Evolutionary conservation across 2,888 invertebrate species (phyloP).

Genomic region (Pollenia angustigena): DNA sequence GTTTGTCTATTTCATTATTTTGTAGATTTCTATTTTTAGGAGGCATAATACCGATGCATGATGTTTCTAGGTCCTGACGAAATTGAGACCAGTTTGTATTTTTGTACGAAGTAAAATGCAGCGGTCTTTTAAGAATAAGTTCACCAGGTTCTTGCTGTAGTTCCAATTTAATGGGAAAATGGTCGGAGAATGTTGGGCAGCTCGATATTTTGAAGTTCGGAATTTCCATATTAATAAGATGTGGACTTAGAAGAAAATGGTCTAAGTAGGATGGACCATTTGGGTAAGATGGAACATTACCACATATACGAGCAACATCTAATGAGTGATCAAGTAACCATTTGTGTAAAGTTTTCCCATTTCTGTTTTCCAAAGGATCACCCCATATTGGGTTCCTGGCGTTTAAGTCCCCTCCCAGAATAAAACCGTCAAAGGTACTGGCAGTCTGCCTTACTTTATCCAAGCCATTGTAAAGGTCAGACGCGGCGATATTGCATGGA

Average conservation of each 20-base stretch:
- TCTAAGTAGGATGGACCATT: background rate
- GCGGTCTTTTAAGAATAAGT: too few relatives aligned
- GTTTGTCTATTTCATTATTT: background rate
- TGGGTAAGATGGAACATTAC: background rate
- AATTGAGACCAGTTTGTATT: conserved; percentile 2
- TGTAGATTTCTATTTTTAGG: background rate
- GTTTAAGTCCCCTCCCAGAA: too few relatives aligned
- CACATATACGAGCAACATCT: too few relatives aligned
- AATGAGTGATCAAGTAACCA: too few relatives aligned
- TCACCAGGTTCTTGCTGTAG: too few relatives aligned
- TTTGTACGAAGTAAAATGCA: background rate
- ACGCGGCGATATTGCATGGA: too few relatives aligned
- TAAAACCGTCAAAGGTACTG: too few relatives aligned
- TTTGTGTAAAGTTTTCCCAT: too few relatives aligned
- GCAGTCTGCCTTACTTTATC: background rate
- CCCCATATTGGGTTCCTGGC: too few relatives aligned
- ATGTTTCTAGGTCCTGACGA: background rate
- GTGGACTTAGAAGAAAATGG: background rate
- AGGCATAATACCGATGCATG: background rate
- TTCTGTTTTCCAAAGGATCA: too few relatives aligned
- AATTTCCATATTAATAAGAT: background rate
- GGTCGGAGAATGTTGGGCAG: conserved; percentile 11
- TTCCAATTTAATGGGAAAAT: conserved; percentile 15
- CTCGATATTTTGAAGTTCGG: background rate
- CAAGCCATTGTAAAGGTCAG: background rate